Evolutionary conservation across 2,888 invertebrate species (phyloP), one percentile per base, ranked within the genome.

Genomic region (Andrena haemorrhoa): DNA sequence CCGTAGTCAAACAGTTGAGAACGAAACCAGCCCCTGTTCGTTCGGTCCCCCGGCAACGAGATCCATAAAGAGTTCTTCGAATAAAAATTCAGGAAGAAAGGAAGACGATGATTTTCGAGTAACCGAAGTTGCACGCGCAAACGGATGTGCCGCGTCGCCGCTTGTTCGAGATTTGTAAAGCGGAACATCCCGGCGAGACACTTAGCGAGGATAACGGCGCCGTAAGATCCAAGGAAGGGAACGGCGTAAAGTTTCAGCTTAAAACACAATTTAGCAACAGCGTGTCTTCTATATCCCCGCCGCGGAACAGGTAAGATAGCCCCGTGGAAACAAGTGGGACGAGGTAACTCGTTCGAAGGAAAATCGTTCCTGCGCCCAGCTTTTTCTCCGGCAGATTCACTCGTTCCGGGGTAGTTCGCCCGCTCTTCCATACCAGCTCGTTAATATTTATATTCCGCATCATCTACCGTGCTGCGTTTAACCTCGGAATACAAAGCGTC

Each of bases 221-320:
- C 72, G 60, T 51, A 53, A 81, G 84, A 82, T 80, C 75, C 74
- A n/a, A 53, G 75, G 64, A 73, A 60, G 76, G 41, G 74, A 73
- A 69, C 71, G 63, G 70, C 81, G 83, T 82, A 85, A 87, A 87
- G 83, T 85, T 85, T 75, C 72, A 83, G 83, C 83, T 89, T 86
- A 87, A 88, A 89, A 89, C 84, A 85, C 86, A 83, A 87, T 88
- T 88, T 88, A 85, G 85, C 75, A 79, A 81, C 88, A 82, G 86
- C 85, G 75, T 79, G 76, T 81, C 87, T 80, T 83, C 86, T 71
- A 88, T 86, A 88, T 86, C 82, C 82, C 72, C 83, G 72, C 70
- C 82, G 35, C 71, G 82, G 79, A 85, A 88, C 72, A 80, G 80
- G 76, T 82, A 68, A 81, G 83, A 84, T 83, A 79, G 86, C 79